Evolutionary conservation across 2,113 vertebrate species (phyloP).

Genomic region (Lamprologus ornatipinnis): DNA sequence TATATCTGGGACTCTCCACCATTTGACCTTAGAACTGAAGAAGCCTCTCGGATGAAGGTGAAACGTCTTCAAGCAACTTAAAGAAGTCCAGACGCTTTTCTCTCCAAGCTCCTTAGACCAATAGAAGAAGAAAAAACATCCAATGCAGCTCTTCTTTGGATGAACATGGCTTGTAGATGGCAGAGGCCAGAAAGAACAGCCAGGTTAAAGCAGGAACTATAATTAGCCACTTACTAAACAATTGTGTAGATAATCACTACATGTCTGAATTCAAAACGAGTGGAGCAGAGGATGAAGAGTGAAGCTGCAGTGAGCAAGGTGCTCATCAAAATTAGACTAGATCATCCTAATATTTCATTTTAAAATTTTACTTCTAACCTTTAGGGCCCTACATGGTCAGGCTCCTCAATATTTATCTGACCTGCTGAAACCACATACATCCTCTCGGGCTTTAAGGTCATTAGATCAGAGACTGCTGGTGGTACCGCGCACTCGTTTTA

Average conservation of each 20-base stretch:
- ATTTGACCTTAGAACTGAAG: too few relatives aligned
- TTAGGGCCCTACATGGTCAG: too few relatives aligned
- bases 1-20: too few relatives aligned
- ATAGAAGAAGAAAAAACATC: neutral
- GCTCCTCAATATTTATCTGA: too few relatives aligned
- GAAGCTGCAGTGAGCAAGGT: neutral
- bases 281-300: neutral
- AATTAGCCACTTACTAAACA: neutral
- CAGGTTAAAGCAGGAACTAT: neutral
- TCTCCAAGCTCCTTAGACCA: too few relatives aligned
- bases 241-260: neutral
- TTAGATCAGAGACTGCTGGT: too few relatives aligned
- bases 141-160: neutral
- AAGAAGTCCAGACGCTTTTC: too few relatives aligned
- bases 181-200: neutral
- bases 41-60: too few relatives aligned
- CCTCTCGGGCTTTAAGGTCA: too few relatives aligned
- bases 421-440: too few relatives aligned
- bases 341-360: neutral
- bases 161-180: neutral
- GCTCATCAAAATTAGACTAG: neutral
- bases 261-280: neutral
- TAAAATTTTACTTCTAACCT: too few relatives aligned
- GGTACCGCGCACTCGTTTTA: fast-evolving
- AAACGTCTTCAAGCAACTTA: too few relatives aligned